phyloP scores from a whole-genome alignment of 2,113 vertebrate species.

The Uropsilus gracilis region DNA sequence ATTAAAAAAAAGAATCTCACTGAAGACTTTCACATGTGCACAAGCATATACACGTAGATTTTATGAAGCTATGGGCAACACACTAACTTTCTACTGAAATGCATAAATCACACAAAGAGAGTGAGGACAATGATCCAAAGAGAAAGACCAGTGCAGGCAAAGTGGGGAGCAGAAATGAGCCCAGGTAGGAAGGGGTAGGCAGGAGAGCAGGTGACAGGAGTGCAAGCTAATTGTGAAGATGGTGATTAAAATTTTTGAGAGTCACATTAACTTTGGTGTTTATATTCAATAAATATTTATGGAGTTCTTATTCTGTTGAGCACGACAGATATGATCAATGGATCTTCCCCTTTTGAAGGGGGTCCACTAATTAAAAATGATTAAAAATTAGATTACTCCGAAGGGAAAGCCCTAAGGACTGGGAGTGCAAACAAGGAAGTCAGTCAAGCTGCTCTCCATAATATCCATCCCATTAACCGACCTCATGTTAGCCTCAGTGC shows the following conservation, averaged over 20 bases:
- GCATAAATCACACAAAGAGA: neutral
- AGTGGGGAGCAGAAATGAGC: neutral
- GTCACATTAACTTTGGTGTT: neutral
- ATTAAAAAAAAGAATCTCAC: no score
- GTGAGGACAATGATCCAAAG: neutral
- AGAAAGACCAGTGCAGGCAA: neutral
- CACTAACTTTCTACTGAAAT: neutral
- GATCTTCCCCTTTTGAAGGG: neutral
- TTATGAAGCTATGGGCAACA: neutral
- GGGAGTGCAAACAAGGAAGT: neutral
- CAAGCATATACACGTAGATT: neutral
- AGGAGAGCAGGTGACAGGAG: fast-evolving
- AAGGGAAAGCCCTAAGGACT: neutral
- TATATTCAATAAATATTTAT: neutral
- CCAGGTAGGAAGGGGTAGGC: neutral
- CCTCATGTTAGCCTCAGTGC: neutral
- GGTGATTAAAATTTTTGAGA: neutral
- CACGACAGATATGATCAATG: neutral
- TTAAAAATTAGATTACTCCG: neutral
- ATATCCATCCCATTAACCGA: neutral
- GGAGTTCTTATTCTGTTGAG: neutral
- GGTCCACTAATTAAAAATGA: neutral
- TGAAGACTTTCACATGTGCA: neutral
- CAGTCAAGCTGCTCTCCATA: neutral
- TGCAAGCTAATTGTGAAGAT: neutral